phyloP scores from a whole-genome alignment of 2,888 invertebrate genomes.

The Teleogryllus oceanicus region DNA sequence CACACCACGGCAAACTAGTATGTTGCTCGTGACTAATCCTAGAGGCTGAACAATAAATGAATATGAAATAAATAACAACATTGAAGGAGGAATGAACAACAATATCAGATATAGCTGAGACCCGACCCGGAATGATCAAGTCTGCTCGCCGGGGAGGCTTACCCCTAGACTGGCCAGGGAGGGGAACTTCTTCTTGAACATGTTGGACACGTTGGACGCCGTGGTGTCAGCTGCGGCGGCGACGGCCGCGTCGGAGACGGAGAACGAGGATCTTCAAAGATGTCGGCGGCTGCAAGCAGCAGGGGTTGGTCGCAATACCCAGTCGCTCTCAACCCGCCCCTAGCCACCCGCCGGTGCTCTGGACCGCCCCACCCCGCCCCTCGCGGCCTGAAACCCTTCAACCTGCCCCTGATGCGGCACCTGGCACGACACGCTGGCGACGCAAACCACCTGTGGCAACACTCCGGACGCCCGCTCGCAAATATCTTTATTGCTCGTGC shows the following conservation, averaged over 20 bases:
- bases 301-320: neutral
- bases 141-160: slow-evolving; percentile 34
- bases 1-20: too few relatives aligned
- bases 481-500: too few relatives aligned
- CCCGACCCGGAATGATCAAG: too few relatives aligned
- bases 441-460: too few relatives aligned
- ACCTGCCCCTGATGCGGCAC: too few relatives aligned
- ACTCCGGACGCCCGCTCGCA: too few relatives aligned
- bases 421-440: too few relatives aligned
- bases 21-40: fast-evolving
- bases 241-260: neutral
- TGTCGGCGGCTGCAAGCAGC: neutral
- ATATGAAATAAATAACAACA: too few relatives aligned
- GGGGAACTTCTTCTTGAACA: slow-evolving; percentile 44
- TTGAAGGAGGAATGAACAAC: too few relatives aligned
- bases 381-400: too few relatives aligned
- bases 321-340: neutral
- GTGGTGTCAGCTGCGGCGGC: neutral
- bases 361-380: neutral
- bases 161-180: slow-evolving; percentile 44
- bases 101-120: too few relatives aligned
- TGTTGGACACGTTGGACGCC: slow-evolving; percentile 30
- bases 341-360: neutral
- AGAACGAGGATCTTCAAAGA: neutral
- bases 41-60: too few relatives aligned